Conservation (phyloP, 2,797 vertebrate genomes). For the Bradypodion pumilum region DNA sequence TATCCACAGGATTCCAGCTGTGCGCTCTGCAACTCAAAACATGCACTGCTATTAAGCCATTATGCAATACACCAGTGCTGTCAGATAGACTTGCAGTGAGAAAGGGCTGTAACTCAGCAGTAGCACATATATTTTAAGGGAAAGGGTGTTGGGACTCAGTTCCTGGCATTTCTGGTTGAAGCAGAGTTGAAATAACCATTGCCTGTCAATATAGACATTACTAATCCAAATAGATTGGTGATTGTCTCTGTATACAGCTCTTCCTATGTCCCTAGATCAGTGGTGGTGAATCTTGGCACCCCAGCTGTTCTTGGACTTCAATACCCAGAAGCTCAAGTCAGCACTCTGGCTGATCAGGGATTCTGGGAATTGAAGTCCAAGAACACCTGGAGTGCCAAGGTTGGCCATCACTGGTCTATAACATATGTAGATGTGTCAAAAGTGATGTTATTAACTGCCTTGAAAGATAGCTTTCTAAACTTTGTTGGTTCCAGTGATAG, state of each 20-base stretch:
- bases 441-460: no score
- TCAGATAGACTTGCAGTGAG: constrained; percentile 25
- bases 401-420: no score
- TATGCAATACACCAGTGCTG: constrained; percentile 54
- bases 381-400: no score
- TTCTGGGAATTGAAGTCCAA: no score
- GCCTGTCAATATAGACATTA: not conserved
- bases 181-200: not conserved
- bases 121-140: not conserved
- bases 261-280: no score
- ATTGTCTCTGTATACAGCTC: not conserved
- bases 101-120: not conserved
- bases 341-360: no score
- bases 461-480: no score
- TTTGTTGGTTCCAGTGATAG: no score
- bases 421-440: no score
- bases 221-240: not conserved
- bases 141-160: not conserved
- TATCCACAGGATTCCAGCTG: constrained; percentile 51
- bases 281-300: no score
- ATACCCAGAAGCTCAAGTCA: no score
- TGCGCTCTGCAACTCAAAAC: constrained; percentile 45
- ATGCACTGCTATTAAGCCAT: constrained; percentile 57
- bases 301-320: no score
- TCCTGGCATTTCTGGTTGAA: not conserved